Evolutionary conservation across 2,888 invertebrate species (phyloP).

Genomic region (Mythimna vitellina): DNA sequence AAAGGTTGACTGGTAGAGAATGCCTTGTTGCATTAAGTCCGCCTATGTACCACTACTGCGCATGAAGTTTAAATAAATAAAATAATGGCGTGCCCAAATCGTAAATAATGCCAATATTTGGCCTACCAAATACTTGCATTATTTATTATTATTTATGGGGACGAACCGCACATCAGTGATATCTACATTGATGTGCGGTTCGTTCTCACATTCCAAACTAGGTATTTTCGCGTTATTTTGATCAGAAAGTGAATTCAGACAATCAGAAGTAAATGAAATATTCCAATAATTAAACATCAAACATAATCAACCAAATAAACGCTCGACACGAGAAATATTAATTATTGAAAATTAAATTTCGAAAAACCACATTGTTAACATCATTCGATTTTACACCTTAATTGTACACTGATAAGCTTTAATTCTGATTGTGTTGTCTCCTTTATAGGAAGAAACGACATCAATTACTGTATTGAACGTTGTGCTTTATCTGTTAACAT

Average conservation of each 20-base stretch:
- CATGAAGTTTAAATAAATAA: no score
- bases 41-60: no score
- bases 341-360: conserved; percentile 16
- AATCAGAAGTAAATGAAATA: not conserved
- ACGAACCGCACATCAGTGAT: no score
- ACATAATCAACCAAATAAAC: conserved; percentile 11
- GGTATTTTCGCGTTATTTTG: no score
- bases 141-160: no score
- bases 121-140: no score
- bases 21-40: no score
- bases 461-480: not conserved
- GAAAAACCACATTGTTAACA: not conserved
- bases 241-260: not conserved
- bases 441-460: not conserved
- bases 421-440: not conserved
- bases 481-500: fast-evolving
- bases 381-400: conserved; percentile 10
- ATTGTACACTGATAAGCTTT: fast-evolving
- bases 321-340: conserved; percentile 4
- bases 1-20: no score
- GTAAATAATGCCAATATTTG: no score
- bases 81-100: no score
- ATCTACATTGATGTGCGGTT: no score
- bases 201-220: no score
- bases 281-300: conserved; percentile 11